Base-by-base conservation (phyloP, 2,888 invertebrate genomes). In the Diloba caeruleocephala region DNA sequence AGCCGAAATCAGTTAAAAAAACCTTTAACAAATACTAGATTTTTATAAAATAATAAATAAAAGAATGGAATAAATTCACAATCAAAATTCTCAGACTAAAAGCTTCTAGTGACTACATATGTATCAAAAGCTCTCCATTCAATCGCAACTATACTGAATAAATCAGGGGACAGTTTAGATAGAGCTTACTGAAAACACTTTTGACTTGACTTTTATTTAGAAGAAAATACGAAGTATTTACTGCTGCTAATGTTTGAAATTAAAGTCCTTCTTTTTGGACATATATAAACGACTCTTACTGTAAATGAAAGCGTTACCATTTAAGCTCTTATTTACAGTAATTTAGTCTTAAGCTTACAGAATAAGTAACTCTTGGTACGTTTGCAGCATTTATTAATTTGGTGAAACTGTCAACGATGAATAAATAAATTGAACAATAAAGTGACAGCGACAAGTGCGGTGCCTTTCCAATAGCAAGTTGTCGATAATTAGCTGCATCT, bases 111-210 rank as follows among this genome's bases (percentile, higher is more conserved):
- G 26, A 37, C 12, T 17, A 31, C n/a, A 23, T 19, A 8, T 25
- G 9, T 50, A 41, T 48, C 33, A 36, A 38, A 34, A 41, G 15
- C 15, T 14, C 19, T n/a, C 28, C 23, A 52, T 50, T 48, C 10
- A 14, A 57, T 43, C 17, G 10, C 14, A 33, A 43, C 26, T 57
- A 49, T 42, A 57, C 46, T 71, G 44, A 71, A 68, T 55, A 68
- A 71, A 69, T 71, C 49, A 45, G 13, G 3, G 45, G 26, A 55
- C 39, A 28, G 29, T 50, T 46, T 34, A 44, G 43, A 55, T 36
- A 38, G 12, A 58, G 33, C 37, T 53, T 26, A 39, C 44, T 37
- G 46, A 43, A 55, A 38, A 60, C 25, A 49, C 25, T 53, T n/a
- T n/a, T n/a, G n/a, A 23, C 38, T 10, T 38, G 38, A 39, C 48